Evolutionary conservation across 2,797 vertebrate genomes (phyloP).

Genomic region (Coreius guichenoti): DNA sequence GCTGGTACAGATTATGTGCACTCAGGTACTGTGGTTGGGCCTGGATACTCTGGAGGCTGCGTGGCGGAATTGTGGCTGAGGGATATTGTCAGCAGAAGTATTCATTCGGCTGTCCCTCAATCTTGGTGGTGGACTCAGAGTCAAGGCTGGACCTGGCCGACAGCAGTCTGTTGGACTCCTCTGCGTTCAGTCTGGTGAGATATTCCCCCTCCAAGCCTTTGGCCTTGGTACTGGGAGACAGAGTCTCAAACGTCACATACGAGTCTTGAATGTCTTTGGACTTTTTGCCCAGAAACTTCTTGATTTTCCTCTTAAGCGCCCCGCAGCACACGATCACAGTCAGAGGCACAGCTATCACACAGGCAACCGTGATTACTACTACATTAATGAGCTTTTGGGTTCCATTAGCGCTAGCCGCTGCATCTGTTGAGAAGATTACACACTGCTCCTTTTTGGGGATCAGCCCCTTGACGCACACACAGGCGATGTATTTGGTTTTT

Average conservation of each 20-base stretch:
- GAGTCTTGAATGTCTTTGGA: slow-evolving; percentile 88
- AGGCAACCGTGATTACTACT: slow-evolving; percentile 94
- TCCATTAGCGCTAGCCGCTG: slow-evolving; percentile 88
- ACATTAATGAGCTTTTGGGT: slow-evolving; percentile 96
- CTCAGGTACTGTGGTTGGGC: slow-evolving; percentile 60
- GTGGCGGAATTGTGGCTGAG: slow-evolving; percentile 75
- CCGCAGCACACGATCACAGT: slow-evolving; percentile 94
- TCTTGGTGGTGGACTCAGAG: slow-evolving; percentile 86
- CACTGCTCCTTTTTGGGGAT: slow-evolving; percentile 95
- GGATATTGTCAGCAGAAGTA: slow-evolving; percentile 92
- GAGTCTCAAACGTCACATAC: slow-evolving; percentile 90
- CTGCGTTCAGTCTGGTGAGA: slow-evolving; percentile 83
- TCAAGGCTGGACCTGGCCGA: slow-evolving; percentile 92
- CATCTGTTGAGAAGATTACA: slow-evolving; percentile 95
- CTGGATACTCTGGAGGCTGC: slow-evolving; percentile 65
- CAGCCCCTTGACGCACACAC: slow-evolving; percentile 89
- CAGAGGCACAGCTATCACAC: slow-evolving; percentile 91
- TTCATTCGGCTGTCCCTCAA: slow-evolving; percentile 87
- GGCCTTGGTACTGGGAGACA: slow-evolving; percentile 82
- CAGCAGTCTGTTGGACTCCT: slow-evolving; percentile 91
- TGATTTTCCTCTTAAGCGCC: slow-evolving; percentile 89
- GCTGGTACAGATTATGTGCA: slow-evolving; percentile 58
- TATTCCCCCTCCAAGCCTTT: slow-evolving; percentile 85
- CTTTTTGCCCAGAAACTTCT: slow-evolving; percentile 83
- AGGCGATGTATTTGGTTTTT: slow-evolving; percentile 94